These are phyloP conservation scores for Falco punctatus DNA, from an alignment of 2,113 vertebrate species.

Conservation along the genomic window DNA sequence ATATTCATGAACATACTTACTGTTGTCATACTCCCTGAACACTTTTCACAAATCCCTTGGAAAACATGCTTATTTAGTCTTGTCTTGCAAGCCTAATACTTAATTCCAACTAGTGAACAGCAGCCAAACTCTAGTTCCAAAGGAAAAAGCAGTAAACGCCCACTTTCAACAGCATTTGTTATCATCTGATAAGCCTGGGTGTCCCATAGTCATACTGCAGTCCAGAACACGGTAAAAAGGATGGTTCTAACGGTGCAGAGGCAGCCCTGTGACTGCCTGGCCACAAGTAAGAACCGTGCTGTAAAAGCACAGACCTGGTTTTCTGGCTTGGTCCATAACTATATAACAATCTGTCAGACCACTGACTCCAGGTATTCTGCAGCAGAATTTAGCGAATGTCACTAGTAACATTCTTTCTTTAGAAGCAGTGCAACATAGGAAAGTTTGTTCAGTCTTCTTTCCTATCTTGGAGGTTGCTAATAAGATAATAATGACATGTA, in stretches of 20 bases:
- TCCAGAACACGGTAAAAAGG: neutral
- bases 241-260: neutral
- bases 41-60: neutral
- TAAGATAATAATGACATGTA: neutral
- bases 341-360: neutral
- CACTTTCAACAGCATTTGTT: neutral
- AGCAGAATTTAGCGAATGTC: neutral
- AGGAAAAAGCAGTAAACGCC: neutral
- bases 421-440: neutral
- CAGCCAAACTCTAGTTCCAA: neutral
- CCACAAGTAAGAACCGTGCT: neutral
- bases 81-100: neutral
- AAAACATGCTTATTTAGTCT: neutral
- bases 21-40: neutral
- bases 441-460: neutral
- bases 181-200: neutral
- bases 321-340: neutral
- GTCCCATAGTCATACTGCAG: neutral
- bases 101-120: neutral
- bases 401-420: neutral
- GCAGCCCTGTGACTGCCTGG: neutral
- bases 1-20: neutral
- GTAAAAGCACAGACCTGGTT: neutral
- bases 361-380: neutral
- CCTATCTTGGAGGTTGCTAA: neutral